Evolutionary conservation across 2,888 invertebrate genomes (phyloP).

Genomic region (Epinotia bilunana): DNA sequence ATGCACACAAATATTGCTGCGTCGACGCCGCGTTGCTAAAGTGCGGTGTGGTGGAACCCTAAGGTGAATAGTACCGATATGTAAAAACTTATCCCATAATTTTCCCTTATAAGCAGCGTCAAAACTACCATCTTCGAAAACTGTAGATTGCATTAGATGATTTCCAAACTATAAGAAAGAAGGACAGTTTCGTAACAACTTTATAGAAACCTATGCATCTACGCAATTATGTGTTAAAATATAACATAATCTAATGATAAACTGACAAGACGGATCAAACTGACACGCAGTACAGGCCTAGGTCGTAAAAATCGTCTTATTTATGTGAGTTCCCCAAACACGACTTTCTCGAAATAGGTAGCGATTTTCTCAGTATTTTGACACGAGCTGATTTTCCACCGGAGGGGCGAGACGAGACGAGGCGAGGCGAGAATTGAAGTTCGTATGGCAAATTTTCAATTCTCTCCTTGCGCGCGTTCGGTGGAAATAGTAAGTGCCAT

Average conservation of each 20-base stretch:
- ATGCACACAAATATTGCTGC: neutral
- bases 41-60: neutral
- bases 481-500: too few relatives aligned
- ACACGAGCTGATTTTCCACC: too few relatives aligned
- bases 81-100: too few relatives aligned
- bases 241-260: neutral
- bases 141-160: neutral
- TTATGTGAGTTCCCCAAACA: too few relatives aligned
- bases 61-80: too few relatives aligned
- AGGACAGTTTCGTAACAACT: neutral
- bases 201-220: neutral
- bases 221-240: too few relatives aligned
- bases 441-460: too few relatives aligned
- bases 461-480: too few relatives aligned
- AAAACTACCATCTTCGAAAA: neutral
- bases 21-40: neutral
- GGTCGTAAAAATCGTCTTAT: neutral
- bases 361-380: too few relatives aligned
- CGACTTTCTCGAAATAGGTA: too few relatives aligned
- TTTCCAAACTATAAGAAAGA: neutral
- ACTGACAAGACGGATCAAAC: neutral
- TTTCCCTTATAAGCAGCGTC: neutral
- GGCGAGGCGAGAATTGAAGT: too few relatives aligned
- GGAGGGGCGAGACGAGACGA: too few relatives aligned
- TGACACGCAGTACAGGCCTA: conserved; percentile 25